Evolutionary conservation across 1,140 invertebrate species (phyloP).

Genomic region (Chironomus tepperi): DNA sequence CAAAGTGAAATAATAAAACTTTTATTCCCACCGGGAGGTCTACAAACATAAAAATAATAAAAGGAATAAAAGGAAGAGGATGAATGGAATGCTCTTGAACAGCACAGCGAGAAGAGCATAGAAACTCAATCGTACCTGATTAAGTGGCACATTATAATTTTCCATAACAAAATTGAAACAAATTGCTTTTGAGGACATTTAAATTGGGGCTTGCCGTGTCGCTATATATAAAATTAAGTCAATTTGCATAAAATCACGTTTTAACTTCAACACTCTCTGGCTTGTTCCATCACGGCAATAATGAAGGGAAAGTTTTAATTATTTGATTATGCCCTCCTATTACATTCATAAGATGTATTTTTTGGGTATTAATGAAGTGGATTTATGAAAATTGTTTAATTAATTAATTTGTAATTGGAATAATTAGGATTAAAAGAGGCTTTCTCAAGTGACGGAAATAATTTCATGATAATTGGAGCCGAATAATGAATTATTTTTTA

Average conservation of each 20-base stretch:
- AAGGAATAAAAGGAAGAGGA: too few species aligned
- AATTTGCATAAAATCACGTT: constrained; percentile 22
- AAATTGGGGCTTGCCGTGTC: neutral
- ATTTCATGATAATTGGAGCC: neutral
- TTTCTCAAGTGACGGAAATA: neutral
- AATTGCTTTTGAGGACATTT: neutral
- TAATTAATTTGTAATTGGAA: neutral
- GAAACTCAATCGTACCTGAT: constrained; percentile 17
- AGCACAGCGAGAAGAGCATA: neutral
- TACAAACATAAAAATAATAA: neutral
- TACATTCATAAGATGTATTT: constrained; percentile 5
- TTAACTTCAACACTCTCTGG: neutral
- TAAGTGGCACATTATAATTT: constrained; percentile 12
- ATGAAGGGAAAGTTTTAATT: too few species aligned
- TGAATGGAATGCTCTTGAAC: too few species aligned
- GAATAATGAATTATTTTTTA: too few species aligned
- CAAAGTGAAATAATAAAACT: constrained; percentile 14
- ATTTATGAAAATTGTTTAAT: neutral
- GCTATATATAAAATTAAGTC: constrained; percentile 4
- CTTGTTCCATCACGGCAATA: neutral
- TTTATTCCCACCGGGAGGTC: neutral
- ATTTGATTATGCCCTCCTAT: neutral
- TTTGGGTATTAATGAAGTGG: constrained; percentile 2
- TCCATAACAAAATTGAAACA: neutral
- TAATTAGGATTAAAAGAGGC: neutral